Evolutionary conservation across 2,797 vertebrate genomes (phyloP).

Genomic region (Xiphorhynchus erythropygius): DNA sequence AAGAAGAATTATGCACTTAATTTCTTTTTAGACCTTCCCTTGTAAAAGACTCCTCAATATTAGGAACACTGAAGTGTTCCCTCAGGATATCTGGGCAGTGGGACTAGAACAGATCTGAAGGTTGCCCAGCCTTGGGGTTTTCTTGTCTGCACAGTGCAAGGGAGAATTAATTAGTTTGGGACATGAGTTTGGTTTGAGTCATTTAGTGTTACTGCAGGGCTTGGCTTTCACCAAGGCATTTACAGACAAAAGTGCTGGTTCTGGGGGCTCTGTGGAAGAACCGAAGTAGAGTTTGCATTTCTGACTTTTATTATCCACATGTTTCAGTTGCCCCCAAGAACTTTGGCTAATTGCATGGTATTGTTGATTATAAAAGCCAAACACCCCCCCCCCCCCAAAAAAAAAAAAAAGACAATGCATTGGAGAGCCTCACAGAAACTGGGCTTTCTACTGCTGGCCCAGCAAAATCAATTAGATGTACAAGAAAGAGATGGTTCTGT

Average conservation of each 20-base stretch:
- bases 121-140: background rate
- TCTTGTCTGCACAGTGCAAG: background rate
- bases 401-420: background rate
- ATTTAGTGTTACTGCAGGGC: background rate
- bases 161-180: background rate
- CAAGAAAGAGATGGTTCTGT: background rate
- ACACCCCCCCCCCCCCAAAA: background rate
- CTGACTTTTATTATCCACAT: constrained; percentile 1
- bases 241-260: background rate
- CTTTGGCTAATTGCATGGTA: background rate
- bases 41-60: background rate
- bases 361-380: background rate
- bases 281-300: background rate
- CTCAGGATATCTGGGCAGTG: background rate
- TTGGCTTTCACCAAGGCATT: background rate
- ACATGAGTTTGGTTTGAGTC: background rate
- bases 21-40: background rate
- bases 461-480: background rate
- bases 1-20: background rate
- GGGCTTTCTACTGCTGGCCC: background rate
- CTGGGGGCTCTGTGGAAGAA: background rate
- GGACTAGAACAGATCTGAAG: background rate
- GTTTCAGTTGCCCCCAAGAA: constrained; percentile 11
- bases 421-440: background rate
- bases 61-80: background rate